Base-by-base conservation (phyloP, 2,888 invertebrate genomes). In the Papilio demoleus region DNA sequence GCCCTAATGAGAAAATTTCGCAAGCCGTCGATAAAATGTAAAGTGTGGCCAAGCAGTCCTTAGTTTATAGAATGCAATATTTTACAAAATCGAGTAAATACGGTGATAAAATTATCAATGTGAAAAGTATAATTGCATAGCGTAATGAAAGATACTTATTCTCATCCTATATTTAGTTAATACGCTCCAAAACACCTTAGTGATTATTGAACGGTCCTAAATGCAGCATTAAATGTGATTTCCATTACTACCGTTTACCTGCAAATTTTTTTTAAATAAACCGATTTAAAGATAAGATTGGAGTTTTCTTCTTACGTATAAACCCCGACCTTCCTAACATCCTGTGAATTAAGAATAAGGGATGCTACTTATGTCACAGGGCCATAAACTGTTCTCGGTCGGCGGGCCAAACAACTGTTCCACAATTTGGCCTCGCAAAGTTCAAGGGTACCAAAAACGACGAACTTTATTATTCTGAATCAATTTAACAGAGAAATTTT, bases 371-470 rank as follows among this genome's bases (percentile, higher is more conserved):
- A 38, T 31, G 42, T 58, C 58, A 34, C 36, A 42, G 34, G 56
- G 42, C 47, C 36, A 36, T 66, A 66, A 60, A 66, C 34, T 60
- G 66, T 38, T 38, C 66, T 47, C 47, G 60, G 34, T 22, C 24
- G 47, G 47, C 6, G 24, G 36, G 45, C 45, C 59, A 59, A 66
- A 19, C 36, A 47, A 8, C 47, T 36, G 65, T 42, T 58, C 65
- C 22, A 65, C 34, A 58, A 4, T 58, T 22, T 66, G 22, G 24
- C 59, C 36, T 59, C 11, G 22, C 36, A 47, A 66, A 47, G 66
- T 66, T 66, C 66, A 66, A 66, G 66, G 66, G 24, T 62, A 22
- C 50, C 12, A 14, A 40, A 27, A 12, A 5, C 14, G 34, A 12
- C 14, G 31, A 40, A 47, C 9, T 8, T 56, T 56, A 31, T 56